Percentiles rank a stretch among this genome's conserved stretches.
phyloP scores from a whole-genome alignment of 2,797 vertebrate genomes.

The Cyprinodon diabolis region DNA sequence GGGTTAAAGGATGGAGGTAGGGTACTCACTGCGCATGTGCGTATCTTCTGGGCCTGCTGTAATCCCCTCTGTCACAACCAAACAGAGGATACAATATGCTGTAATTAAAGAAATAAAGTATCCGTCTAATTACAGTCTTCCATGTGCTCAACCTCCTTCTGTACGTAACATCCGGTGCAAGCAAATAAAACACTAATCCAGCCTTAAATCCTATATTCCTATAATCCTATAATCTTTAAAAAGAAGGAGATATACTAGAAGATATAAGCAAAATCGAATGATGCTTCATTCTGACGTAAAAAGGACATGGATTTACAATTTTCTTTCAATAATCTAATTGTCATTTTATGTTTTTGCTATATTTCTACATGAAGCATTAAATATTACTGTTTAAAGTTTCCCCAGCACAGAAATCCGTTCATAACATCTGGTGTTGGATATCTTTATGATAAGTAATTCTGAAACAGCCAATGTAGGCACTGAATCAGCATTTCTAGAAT shows the following conservation, averaged over 20 bases:
- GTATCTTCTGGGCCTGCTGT: slow-evolving; percentile 29
- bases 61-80: slow-evolving; percentile 62
- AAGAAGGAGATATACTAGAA: not conserved
- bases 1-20: not conserved
- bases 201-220: too few species aligned
- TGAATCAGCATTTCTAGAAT: not conserved
- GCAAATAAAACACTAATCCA: not conserved
- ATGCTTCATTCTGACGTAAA: not conserved
- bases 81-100: slow-evolving; percentile 48
- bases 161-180: not conserved
- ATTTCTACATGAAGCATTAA: not conserved
- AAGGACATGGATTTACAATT: not conserved
- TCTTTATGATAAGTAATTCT: not conserved
- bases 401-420: not conserved
- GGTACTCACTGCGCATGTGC: slow-evolving; percentile 50
- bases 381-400: not conserved
- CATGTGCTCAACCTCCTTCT: not conserved
- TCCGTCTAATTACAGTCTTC: slow-evolving; percentile 39
- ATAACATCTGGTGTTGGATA: not conserved
- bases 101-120: slow-evolving; percentile 53
- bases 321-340: not conserved
- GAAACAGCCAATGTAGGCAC: not conserved
- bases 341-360: not conserved
- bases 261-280: not conserved
- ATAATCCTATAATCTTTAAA: too few species aligned